Conservation (phyloP, 2,113 vertebrate genomes). For the Odontesthes bonariensis region DNA sequence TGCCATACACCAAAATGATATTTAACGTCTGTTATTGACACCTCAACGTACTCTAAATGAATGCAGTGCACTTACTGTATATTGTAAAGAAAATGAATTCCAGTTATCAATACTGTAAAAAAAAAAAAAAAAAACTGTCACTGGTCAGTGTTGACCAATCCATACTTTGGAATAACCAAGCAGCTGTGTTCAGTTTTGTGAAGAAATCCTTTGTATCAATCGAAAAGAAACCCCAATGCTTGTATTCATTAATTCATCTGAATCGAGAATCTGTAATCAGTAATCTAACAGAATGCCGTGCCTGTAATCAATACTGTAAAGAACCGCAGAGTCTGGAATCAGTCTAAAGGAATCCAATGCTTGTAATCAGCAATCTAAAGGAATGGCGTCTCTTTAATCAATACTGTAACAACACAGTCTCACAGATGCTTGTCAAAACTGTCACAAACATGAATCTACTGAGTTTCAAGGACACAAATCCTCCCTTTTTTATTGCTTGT, state of each 20-base stretch:
- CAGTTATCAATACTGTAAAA: neutral
- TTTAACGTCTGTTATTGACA: no score
- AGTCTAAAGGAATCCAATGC: slow-evolving; percentile 5
- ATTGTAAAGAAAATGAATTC: neutral
- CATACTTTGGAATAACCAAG: neutral
- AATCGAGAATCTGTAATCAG: neutral
- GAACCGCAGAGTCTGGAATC: neutral
- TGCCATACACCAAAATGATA: neutral
- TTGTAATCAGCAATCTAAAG: slow-evolving; percentile 16
- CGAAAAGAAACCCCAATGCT: neutral
- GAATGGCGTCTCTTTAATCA: slow-evolving; percentile 7
- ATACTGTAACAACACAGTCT: neutral
- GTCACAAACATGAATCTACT: neutral
- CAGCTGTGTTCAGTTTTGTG: neutral
- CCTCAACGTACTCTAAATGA: no score
- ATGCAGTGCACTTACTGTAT: neutral
- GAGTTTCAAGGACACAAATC: neutral
- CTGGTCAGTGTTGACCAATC: no score
- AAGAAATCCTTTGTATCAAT: neutral
- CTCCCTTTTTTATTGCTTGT: neutral
- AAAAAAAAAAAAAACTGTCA: neutral
- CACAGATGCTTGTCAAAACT: neutral
- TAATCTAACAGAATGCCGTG: slow-evolving; percentile 1
- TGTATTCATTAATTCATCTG: neutral
- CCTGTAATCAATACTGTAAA: neutral